Percentiles rank a stretch among this genome's conserved stretches.
Evolutionary conservation across 2,888 invertebrate genomes (phyloP).

Genomic region (Cataglyphis rosenhaueri): DNA sequence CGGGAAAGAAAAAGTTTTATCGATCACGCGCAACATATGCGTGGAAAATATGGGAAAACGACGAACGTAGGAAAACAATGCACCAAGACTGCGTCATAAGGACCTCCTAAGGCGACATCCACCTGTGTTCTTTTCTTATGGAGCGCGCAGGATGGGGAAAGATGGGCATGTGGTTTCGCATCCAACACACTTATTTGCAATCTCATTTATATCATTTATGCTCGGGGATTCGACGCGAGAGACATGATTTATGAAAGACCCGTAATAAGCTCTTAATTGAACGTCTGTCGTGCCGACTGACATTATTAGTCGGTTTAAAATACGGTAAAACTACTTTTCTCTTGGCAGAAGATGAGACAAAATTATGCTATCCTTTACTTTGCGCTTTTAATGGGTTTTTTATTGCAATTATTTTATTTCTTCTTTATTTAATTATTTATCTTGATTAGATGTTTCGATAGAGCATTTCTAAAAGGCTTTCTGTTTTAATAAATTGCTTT

Average conservation of each 20-base stretch:
- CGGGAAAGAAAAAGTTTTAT: neutral
- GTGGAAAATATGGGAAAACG: neutral
- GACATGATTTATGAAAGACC: constrained; percentile 73
- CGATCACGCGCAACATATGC: neutral
- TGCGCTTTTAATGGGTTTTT: neutral
- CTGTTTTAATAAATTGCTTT: neutral
- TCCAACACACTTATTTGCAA: constrained; percentile 72
- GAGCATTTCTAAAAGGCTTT: neutral
- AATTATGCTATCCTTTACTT: neutral
- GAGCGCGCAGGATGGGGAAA: neutral
- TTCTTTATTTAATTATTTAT: constrained; percentile 9
- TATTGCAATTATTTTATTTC: neutral
- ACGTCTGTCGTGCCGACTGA: constrained; percentile 57
- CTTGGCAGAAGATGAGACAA: neutral
- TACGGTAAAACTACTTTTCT: neutral
- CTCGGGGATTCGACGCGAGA: constrained; percentile 68
- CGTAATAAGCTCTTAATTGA: constrained; percentile 68
- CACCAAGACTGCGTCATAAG: neutral
- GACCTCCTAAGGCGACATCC: neutral
- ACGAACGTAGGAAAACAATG: neutral
- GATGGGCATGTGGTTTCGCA: neutral
- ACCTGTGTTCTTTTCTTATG: constrained; percentile 21
- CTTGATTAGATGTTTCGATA: neutral
- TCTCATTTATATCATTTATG: constrained; percentile 71
- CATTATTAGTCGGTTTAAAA: constrained; percentile 57